Conservation (phyloP, 2,888 invertebrate species). For the Euplagia quadripunctaria region DNA sequence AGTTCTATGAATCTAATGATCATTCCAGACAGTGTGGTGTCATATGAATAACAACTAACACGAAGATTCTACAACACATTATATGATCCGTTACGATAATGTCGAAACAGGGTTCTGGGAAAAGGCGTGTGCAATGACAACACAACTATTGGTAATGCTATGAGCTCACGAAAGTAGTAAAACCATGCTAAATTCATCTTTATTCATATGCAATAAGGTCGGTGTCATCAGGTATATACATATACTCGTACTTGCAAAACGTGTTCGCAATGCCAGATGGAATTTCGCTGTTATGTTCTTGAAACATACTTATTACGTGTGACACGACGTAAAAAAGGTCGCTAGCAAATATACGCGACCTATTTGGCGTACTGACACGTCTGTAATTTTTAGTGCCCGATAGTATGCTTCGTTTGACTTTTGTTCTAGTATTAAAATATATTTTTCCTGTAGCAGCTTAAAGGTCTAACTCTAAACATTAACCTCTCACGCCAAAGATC, state of each 20-base stretch:
- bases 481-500: background rate
- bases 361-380: slow-evolving; percentile 36
- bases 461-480: slow-evolving; percentile 2
- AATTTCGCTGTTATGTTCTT: slow-evolving; percentile 43
- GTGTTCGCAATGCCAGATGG: slow-evolving; percentile 50
- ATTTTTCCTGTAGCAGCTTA: slow-evolving; percentile 18
- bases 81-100: slow-evolving; percentile 53
- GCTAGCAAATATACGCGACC: slow-evolving; percentile 19
- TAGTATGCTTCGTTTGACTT: slow-evolving; percentile 7
- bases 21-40: slow-evolving; percentile 38
- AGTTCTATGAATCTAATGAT: slow-evolving; percentile 37
- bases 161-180: slow-evolving; percentile 45
- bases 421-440: slow-evolving; percentile 12
- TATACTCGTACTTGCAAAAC: slow-evolving; percentile 29
- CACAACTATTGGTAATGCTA: slow-evolving; percentile 42
- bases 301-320: slow-evolving; percentile 39
- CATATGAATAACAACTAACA: slow-evolving; percentile 46
- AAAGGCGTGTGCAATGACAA: slow-evolving; percentile 59
- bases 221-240: slow-evolving; percentile 8
- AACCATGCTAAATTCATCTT: slow-evolving; percentile 27
- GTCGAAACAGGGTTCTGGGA: slow-evolving; percentile 54
- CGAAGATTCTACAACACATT: slow-evolving; percentile 42
- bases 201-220: slow-evolving; percentile 31
- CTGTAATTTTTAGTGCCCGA: slow-evolving; percentile 17
- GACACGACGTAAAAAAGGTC: slow-evolving; percentile 31